phyloP scores from a whole-genome alignment of 2,113 vertebrate species.

The Apaloderma vittatum region DNA sequence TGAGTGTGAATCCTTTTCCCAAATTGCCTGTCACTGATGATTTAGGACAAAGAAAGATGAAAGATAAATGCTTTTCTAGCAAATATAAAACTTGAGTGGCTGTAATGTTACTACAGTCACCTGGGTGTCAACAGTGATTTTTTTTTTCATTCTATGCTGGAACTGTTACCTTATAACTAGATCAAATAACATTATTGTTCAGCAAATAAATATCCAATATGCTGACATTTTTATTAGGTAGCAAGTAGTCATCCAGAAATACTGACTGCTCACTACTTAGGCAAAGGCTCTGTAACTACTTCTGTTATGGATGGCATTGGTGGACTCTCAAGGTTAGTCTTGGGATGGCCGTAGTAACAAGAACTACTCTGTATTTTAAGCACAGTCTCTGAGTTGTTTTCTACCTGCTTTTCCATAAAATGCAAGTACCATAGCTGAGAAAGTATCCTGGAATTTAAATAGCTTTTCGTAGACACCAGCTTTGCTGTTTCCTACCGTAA shows the following conservation, averaged over 20 bases:
- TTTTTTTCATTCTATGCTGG: neutral
- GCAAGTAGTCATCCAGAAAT: slow-evolving; percentile 15
- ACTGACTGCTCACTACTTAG: neutral
- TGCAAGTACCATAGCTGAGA: neutral
- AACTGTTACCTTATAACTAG: neutral
- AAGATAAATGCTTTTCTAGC: neutral
- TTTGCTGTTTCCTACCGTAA: neutral
- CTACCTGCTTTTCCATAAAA: neutral
- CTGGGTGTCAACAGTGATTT: neutral
- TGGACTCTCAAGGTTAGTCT: neutral
- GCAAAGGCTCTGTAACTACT: neutral
- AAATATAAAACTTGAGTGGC: neutral
- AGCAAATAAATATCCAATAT: neutral
- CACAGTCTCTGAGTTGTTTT: neutral
- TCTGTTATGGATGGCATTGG: neutral
- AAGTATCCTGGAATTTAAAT: neutral
- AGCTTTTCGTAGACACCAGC: neutral
- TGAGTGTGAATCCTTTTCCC: neutral
- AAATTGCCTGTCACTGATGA: neutral
- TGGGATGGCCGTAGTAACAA: neutral
- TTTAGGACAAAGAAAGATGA: neutral
- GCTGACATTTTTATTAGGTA: slow-evolving; percentile 5
- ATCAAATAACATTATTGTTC: neutral
- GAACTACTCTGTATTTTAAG: neutral
- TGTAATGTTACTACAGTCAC: neutral